phyloP scores from a whole-genome alignment of 2,888 invertebrate genomes.

The Formica aserva region DNA sequence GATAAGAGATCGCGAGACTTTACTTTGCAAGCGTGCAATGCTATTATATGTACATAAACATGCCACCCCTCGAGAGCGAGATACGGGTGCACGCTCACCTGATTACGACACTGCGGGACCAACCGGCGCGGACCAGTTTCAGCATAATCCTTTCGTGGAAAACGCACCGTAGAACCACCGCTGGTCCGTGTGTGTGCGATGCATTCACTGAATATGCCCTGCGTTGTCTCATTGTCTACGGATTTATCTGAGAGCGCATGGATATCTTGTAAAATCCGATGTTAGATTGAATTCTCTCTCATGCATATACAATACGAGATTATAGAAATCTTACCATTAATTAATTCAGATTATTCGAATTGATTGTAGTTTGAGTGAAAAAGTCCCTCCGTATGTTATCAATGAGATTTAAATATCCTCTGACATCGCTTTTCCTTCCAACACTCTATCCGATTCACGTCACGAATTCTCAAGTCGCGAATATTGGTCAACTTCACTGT shows the following conservation, averaged over 20 bases:
- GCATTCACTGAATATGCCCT: slow-evolving; percentile 22
- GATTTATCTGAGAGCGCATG: background rate
- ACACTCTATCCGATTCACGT: background rate
- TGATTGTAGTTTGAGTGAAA: background rate
- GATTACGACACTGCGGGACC: slow-evolving; percentile 39
- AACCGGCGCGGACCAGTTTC: slow-evolving; percentile 69
- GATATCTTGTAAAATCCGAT: background rate
- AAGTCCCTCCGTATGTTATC: background rate
- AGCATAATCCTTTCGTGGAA: slow-evolving; percentile 70
- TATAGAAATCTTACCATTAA: background rate
- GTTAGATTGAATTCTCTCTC: background rate
- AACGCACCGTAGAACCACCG: slow-evolving; percentile 47
- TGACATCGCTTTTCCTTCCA: background rate
- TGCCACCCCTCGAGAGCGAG: background rate
- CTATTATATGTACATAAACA: background rate
- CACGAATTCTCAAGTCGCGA: background rate
- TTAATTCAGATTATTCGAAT: background rate
- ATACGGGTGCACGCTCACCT: slow-evolving; percentile 17
- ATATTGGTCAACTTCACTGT: background rate
- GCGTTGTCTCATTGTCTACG: slow-evolving; percentile 18
- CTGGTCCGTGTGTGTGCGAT: slow-evolving; percentile 40
- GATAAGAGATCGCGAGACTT: background rate
- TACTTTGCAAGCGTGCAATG: background rate
- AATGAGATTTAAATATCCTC: background rate
- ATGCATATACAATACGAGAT: background rate